Evolutionary conservation across 2,113 vertebrate species (phyloP), one percentile per base, ranked within the genome.

Genomic region (Lipotes vexillifer): DNA sequence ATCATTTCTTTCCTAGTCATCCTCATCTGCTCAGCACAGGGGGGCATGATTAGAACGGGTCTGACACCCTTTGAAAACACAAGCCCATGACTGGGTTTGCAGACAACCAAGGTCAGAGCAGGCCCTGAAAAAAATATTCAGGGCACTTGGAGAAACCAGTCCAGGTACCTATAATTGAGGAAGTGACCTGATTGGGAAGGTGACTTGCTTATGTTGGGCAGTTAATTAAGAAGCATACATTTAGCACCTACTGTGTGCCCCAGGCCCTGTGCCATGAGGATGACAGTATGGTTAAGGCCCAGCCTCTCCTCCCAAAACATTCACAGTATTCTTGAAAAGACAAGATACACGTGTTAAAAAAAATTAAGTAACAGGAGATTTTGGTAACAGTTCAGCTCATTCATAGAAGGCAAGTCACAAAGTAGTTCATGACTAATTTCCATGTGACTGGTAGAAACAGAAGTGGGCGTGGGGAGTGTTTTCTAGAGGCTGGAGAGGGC

Each of bases 391-490:
- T 90, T 89, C 49, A 52, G 55, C 57, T 78, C 61, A 31, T 55
- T 92, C 49, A 44, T 23, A 83, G 72, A 77, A 65, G 52, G 18
- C 18, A 23, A 91, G 13, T 77, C 44, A 84, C 88, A 88, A 80
- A 44, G 84, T 78, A 85, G 49, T 74, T 71, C 57, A 63, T 97
- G 95, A 97, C 66, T 95, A 86, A 95, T 49, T 81, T 93, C 77
- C 41, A 2, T 41, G 23, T 65, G 66, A 88, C 65, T 80, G 38
- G 10, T 46, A 11, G 81, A 84, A 81, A 36, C 4, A 52, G 11
- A 33, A 65, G n/a, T 25, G 46, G 78, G 89, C 80, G 13, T 75
- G 63, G 29, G 68, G 57, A 20, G 21, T 81, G n/a, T 80, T 95
- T 94, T 80, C 78, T 33, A 14, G 31, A 46, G 72, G 69, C 52